A percentile compares a stretch with the other conserved stretches of the same genome.
phyloP scores from a whole-genome alignment of 2,113 vertebrate species.

The Siniperca chuatsi region DNA sequence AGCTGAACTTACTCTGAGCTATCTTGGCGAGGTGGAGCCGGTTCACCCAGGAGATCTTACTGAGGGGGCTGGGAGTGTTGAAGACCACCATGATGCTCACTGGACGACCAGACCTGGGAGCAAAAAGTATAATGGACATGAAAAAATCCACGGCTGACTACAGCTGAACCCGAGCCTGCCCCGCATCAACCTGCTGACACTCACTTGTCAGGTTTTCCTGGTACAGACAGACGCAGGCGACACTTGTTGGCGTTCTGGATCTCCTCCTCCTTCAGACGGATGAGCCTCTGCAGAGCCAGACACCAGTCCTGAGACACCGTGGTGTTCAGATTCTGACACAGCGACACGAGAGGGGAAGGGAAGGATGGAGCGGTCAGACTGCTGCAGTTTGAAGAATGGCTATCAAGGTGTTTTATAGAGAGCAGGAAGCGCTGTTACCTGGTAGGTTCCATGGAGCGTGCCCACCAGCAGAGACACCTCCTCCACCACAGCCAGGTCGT shows the following conservation, averaged over 20 bases:
- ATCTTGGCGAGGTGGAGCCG: constrained; percentile 45
- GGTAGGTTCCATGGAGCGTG: constrained; percentile 55
- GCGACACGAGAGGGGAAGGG: background rate
- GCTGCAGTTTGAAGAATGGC: too few relatives aligned
- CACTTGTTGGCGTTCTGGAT: constrained; percentile 69
- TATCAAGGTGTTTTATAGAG: too few relatives aligned
- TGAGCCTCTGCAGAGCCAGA: constrained; percentile 62
- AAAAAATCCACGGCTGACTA: background rate
- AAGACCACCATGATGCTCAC: constrained; percentile 53
- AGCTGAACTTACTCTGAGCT: constrained; percentile 38
- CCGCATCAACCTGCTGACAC: background rate
- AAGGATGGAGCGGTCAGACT: background rate
- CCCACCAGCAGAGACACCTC: constrained; percentile 59
- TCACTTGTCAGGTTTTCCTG: constrained; percentile 61
- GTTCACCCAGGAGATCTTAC: constrained; percentile 61
- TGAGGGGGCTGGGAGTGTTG: constrained; percentile 55
- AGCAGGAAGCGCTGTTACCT: constrained; percentile 30
- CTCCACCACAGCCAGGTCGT: constrained; percentile 64
- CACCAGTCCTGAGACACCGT: constrained; percentile 66
- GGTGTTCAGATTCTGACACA: constrained; percentile 62
- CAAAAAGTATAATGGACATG: background rate
- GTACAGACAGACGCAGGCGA: constrained; percentile 52
- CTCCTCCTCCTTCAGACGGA: constrained; percentile 66
- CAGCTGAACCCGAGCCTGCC: background rate
- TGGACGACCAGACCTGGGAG: constrained; percentile 44